Evolutionary conservation across 1,140 invertebrate species (phyloP).

Genomic region (Eubasilissa regina): DNA sequence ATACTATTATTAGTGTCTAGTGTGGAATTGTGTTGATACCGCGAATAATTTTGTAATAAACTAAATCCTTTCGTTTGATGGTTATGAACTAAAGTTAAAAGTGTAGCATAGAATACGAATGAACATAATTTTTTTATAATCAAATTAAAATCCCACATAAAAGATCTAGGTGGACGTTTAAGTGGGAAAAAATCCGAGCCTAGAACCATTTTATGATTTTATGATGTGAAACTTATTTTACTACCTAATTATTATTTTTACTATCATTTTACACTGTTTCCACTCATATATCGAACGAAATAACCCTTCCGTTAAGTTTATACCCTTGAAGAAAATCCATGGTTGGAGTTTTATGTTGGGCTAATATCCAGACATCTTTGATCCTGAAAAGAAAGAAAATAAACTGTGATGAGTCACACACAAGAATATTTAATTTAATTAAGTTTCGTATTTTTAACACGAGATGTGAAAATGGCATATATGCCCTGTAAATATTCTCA

Average conservation of each 20-base stretch:
- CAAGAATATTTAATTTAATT: too few relatives aligned
- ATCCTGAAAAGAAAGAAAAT: slow-evolving; percentile 25
- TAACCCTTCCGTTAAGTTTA: too few relatives aligned
- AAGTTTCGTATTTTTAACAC: too few relatives aligned
- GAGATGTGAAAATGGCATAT: too few relatives aligned
- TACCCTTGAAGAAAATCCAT: not conserved
- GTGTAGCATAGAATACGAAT: not conserved
- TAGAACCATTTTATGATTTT: slow-evolving; percentile 40
- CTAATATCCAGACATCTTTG: not conserved
- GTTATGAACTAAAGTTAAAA: slow-evolving; percentile 23
- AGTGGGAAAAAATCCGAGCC: slow-evolving; percentile 46
- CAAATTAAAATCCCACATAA: slow-evolving; percentile 28
- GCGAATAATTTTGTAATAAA: slow-evolving; percentile 15
- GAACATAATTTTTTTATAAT: slow-evolving; percentile 4
- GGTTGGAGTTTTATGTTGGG: not conserved
- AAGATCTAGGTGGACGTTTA: slow-evolving; percentile 45
- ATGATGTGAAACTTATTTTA: not conserved
- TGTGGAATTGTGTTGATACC: not conserved
- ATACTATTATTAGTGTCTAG: slow-evolving; percentile 5
- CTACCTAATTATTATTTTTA: too few relatives aligned
- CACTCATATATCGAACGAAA: too few relatives aligned
- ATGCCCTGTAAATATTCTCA: too few relatives aligned
- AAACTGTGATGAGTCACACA: too few relatives aligned
- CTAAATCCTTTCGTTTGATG: not conserved
- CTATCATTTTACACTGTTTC: too few relatives aligned